These are phyloP conservation scores for Electrophaes corylata DNA, from an alignment of 2,888 invertebrate species.

Conservation along the genomic window DNA sequence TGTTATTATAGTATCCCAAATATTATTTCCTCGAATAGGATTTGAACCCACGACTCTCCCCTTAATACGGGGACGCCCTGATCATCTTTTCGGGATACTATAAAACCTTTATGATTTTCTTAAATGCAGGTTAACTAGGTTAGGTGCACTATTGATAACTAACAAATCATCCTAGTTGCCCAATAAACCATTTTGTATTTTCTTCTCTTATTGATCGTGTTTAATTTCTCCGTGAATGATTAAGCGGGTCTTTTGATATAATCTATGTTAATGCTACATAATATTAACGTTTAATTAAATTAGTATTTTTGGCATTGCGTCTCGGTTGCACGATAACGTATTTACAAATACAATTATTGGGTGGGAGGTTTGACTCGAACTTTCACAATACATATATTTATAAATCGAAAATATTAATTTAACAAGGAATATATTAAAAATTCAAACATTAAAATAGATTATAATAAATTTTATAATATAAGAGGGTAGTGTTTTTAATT, in stretches of 20 bases:
- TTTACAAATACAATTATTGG: conserved; percentile 53
- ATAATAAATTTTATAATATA: conserved; percentile 2
- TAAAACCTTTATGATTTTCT: too few relatives aligned
- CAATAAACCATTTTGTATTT: too few relatives aligned
- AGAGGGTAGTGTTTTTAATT: neutral
- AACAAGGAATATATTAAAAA: conserved; percentile 17
- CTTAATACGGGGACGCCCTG: too few relatives aligned
- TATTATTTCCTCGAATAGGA: too few relatives aligned
- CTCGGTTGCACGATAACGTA: conserved; percentile 59
- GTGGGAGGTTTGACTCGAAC: conserved; percentile 47
- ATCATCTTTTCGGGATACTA: too few relatives aligned
- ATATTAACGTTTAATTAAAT: conserved; percentile 55
- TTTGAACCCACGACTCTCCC: too few relatives aligned
- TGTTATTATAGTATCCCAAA: too few relatives aligned
- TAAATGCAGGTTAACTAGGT: too few relatives aligned
- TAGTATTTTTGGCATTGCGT: conserved; percentile 68
- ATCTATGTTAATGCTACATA: conserved; percentile 44
- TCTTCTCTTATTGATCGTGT: too few relatives aligned
- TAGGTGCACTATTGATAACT: too few relatives aligned
- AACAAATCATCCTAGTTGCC: too few relatives aligned
- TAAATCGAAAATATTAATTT: conserved; percentile 11
- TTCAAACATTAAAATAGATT: neutral
- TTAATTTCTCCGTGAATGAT: too few relatives aligned
- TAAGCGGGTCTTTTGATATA: conserved; percentile 11
- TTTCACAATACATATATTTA: conserved; percentile 16